These are phyloP conservation scores for Rutilus rutilus DNA, from an alignment of 2,113 vertebrate species.

Conservation along the genomic window DNA sequence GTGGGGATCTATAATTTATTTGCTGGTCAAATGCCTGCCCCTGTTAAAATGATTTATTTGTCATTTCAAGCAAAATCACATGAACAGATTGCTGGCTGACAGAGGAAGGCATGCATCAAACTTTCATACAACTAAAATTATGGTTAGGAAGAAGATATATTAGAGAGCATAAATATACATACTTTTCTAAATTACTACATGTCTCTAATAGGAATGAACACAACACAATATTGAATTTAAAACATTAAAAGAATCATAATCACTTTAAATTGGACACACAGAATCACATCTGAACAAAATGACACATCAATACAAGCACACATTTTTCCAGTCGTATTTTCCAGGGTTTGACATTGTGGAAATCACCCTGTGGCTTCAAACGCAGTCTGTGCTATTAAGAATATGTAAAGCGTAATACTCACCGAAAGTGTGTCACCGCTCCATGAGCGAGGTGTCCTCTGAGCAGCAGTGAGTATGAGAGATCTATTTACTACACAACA, in stretches of 20 bases:
- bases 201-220: background rate
- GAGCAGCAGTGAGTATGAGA: slow-evolving; percentile 15
- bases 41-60: slow-evolving; percentile 38
- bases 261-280: background rate
- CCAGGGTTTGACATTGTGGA: background rate
- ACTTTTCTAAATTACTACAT: background rate
- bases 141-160: background rate
- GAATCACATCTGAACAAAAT: background rate
- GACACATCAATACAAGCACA: background rate
- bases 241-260: background rate
- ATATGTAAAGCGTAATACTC: slow-evolving; percentile 10
- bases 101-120: background rate
- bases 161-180: background rate
- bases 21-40: slow-evolving; percentile 25
- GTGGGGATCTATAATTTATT: slow-evolving; percentile 63
- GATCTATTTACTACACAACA: slow-evolving; percentile 36
- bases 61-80: slow-evolving; percentile 30
- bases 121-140: background rate
- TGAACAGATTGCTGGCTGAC: slow-evolving; percentile 16
- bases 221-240: background rate
- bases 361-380: background rate
- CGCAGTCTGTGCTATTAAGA: background rate
- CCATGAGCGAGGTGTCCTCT: slow-evolving; percentile 47
- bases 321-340: background rate
- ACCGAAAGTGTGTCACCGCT: slow-evolving; percentile 49